phyloP scores from a whole-genome alignment of 2,797 vertebrate species.

The Philypnodon macrostomus region DNA sequence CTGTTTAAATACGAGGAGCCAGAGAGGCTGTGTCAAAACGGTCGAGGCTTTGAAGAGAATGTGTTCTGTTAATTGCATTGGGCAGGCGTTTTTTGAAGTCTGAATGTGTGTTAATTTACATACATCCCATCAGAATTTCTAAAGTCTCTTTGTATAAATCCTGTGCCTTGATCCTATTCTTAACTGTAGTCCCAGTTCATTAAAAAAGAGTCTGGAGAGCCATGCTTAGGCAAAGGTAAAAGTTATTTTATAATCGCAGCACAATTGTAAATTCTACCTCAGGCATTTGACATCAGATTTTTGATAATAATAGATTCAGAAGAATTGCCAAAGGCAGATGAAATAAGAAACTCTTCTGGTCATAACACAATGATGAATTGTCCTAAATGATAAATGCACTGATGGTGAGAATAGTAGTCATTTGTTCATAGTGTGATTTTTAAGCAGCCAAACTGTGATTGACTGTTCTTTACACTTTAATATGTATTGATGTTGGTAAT shows the following conservation, averaged over 20 bases:
- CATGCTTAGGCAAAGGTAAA: constrained; percentile 8
- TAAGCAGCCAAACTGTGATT: too few species aligned
- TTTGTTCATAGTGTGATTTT: too few species aligned
- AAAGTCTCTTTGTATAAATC: constrained; percentile 12
- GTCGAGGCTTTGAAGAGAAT: constrained; percentile 36
- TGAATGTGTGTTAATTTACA: constrained; percentile 26
- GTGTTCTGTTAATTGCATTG: constrained; percentile 22
- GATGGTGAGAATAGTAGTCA: too few species aligned
- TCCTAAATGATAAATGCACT: constrained; percentile 23
- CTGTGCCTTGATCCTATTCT: constrained; percentile 19
- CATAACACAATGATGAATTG: constrained; percentile 27
- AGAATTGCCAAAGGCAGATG: constrained; percentile 24
- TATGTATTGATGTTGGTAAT: too few species aligned
- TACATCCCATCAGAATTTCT: constrained; percentile 19
- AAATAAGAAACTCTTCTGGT: constrained; percentile 23
- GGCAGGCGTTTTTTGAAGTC: constrained; percentile 24
- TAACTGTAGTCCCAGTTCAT: constrained; percentile 6
- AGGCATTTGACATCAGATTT: too few species aligned
- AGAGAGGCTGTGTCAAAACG: too few species aligned
- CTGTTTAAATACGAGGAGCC: constrained; percentile 28
- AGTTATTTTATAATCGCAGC: constrained; percentile 5
- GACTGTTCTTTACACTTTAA: too few species aligned
- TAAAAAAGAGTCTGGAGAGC: constrained; percentile 6
- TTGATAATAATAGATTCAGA: too few species aligned
- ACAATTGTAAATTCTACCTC: constrained; percentile 9